These are phyloP conservation scores for Ypsolopha scabrella DNA, from an alignment of 2,888 invertebrate genomes.

Conservation along the genomic window DNA sequence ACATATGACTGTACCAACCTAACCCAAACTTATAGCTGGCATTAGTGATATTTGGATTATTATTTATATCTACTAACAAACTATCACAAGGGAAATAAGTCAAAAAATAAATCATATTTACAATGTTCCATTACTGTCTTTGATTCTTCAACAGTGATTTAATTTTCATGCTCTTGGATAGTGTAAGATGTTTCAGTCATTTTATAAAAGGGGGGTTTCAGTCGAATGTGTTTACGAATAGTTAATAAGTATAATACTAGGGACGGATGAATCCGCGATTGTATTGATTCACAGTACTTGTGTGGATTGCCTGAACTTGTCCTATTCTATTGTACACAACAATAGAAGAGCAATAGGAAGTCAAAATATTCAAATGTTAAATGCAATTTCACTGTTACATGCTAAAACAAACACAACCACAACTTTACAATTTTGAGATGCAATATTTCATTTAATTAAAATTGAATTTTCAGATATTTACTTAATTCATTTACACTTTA, in stretches of 20 bases:
- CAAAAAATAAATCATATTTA: slow-evolving; percentile 32
- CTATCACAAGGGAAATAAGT: slow-evolving; percentile 53
- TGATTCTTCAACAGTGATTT: neutral
- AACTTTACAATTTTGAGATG: no score
- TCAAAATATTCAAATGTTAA: slow-evolving; percentile 22
- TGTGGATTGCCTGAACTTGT: neutral
- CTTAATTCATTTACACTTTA: slow-evolving; percentile 8
- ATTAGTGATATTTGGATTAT: slow-evolving; percentile 65
- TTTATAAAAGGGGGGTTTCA: neutral
- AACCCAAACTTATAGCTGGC: slow-evolving; percentile 66
- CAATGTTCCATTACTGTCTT: slow-evolving; percentile 22
- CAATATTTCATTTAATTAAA: no score
- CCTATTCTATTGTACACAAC: neutral
- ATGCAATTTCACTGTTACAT: slow-evolving; percentile 41
- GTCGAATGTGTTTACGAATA: neutral
- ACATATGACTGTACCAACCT: slow-evolving; percentile 63
- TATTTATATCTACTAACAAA: slow-evolving; percentile 37
- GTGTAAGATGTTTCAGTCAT: neutral
- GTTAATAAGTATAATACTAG: slow-evolving; percentile 26
- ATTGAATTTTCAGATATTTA: no score
- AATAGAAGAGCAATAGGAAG: neutral
- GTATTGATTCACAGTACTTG: no score
- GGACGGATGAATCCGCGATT: slow-evolving; percentile 48
- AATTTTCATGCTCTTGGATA: neutral
- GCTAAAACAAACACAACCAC: slow-evolving; percentile 24